phyloP scores from a whole-genome alignment of 1,140 invertebrate genomes.

The Diabrotica virgifera region DNA sequence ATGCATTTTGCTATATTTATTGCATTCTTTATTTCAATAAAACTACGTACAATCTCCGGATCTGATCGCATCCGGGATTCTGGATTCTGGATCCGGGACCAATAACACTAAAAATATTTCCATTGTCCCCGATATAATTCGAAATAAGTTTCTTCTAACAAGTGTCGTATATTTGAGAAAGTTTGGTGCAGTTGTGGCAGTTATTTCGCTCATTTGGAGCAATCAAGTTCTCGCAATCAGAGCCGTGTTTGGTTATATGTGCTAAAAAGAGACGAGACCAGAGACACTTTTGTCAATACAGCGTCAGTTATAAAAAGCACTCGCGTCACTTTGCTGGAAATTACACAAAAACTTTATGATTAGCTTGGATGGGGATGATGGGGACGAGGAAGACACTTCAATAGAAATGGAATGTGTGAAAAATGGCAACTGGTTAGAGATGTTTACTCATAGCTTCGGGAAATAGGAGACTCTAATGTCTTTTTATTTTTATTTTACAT shows the following conservation, averaged over 20 bases:
- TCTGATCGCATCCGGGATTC: no score
- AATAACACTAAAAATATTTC: not conserved
- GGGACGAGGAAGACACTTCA: not conserved
- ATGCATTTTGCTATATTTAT: no score
- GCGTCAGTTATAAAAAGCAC: constrained; percentile 38
- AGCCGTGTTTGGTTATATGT: constrained; percentile 35
- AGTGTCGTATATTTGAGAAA: constrained; percentile 23
- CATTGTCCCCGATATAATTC: not conserved
- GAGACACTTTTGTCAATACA: constrained; percentile 39
- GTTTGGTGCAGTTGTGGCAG: constrained; percentile 29
- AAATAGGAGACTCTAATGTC: no score
- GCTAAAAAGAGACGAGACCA: constrained; percentile 7
- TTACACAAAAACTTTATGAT: not conserved
- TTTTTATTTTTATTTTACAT: no score
- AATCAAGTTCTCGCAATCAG: constrained; percentile 34
- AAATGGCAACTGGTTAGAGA: no score
- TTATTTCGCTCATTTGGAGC: constrained; percentile 36
- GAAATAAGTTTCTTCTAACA: constrained; percentile 7
- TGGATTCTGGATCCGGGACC: not conserved
- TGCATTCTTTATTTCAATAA: no score
- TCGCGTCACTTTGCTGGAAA: constrained; percentile 31
- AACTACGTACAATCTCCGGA: no score
- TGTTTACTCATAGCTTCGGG: no score
- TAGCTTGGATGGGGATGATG: not conserved
- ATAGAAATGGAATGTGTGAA: no score